A percentile compares a stretch with the other conserved stretches of the same genome.
These are phyloP conservation scores for Apotomis capreana DNA, from an alignment of 2,888 invertebrate species.

Conservation along the genomic window DNA sequence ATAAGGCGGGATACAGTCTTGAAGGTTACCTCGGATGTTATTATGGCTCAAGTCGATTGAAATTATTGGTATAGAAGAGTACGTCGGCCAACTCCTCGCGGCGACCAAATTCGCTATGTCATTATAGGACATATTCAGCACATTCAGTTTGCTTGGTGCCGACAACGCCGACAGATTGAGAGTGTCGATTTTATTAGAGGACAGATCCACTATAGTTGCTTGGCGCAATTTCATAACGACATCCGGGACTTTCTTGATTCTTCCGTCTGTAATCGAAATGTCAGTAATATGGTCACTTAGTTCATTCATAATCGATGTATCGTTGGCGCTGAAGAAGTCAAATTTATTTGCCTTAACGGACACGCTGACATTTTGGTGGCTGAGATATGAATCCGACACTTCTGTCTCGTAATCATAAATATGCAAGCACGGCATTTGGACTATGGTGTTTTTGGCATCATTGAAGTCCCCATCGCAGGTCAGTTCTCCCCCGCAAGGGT, in stretches of 20 bases:
- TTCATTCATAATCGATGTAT: neutral
- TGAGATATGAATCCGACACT: too few species aligned
- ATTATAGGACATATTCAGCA: conserved; percentile 30
- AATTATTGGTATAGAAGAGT: conserved; percentile 1
- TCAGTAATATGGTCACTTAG: conserved; percentile 19
- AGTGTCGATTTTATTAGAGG: conserved; percentile 14
- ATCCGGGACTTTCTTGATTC: conserved; percentile 8
- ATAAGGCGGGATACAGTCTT: conserved; percentile 20
- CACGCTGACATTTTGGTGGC: conserved; percentile 14
- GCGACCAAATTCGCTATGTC: conserved; percentile 20
- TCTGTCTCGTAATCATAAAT: conserved; percentile 9
- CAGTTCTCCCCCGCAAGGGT: conserved; percentile 18
- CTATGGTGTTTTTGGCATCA: conserved; percentile 1
- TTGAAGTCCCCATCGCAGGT: conserved; percentile 6
- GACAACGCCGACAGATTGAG: conserved; percentile 25
- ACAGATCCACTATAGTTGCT: conserved; percentile 22
- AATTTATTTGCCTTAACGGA: conserved; percentile 3
- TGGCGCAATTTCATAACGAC: conserved; percentile 3
- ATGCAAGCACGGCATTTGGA: conserved; percentile 14
- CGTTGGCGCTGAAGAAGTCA: neutral
- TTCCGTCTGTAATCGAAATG: conserved; percentile 15
- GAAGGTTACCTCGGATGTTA: conserved; percentile 21
- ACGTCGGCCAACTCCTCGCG: neutral
- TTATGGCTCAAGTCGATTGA: conserved; percentile 38
- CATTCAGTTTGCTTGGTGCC: neutral